phyloP scores from a whole-genome alignment of 2,888 invertebrate genomes.

The Dexiosoma caninum region DNA sequence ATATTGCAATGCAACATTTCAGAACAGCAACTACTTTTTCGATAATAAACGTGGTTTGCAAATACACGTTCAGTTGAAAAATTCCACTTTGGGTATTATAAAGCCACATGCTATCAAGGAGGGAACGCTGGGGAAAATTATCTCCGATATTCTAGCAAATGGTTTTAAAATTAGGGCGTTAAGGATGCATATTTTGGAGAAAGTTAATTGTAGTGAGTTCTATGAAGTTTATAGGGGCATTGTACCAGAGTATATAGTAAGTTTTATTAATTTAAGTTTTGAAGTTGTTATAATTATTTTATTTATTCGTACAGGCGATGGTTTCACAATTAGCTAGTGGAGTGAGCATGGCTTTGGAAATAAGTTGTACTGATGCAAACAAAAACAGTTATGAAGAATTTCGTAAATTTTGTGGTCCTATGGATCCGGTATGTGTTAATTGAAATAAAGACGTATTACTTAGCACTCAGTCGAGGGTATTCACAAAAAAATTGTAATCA shows the following conservation, averaged over 20 bases:
- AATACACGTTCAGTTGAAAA: slow-evolving; percentile 80
- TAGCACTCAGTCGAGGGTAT: too few species aligned
- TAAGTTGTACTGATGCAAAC: slow-evolving; percentile 81
- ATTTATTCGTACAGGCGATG: slow-evolving; percentile 82
- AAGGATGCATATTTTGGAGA: slow-evolving; percentile 87
- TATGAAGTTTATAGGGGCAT: slow-evolving; percentile 95
- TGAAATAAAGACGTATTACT: too few species aligned
- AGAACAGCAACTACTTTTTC: slow-evolving; percentile 82
- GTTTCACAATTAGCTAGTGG: slow-evolving; percentile 90
- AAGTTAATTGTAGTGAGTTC: slow-evolving; percentile 92
- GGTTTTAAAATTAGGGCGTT: slow-evolving; percentile 89
- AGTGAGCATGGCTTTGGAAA: slow-evolving; percentile 90
- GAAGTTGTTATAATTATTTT: neutral
- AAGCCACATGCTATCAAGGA: slow-evolving; percentile 93
- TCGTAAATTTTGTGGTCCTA: slow-evolving; percentile 90
- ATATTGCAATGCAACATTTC: neutral
- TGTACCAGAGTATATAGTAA: slow-evolving; percentile 85
- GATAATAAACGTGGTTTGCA: slow-evolving; percentile 79
- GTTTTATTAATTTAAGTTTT: slow-evolving; percentile 49
- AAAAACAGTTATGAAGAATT: slow-evolving; percentile 84
- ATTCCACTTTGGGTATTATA: slow-evolving; percentile 89
- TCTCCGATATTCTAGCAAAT: slow-evolving; percentile 85
- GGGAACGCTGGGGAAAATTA: slow-evolving; percentile 84
- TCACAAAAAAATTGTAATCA: too few species aligned
- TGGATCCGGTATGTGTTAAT: slow-evolving; percentile 87